Evolutionary conservation across 2,797 vertebrate species (phyloP).

Genomic region (Eleutherodactylus coqui): DNA sequence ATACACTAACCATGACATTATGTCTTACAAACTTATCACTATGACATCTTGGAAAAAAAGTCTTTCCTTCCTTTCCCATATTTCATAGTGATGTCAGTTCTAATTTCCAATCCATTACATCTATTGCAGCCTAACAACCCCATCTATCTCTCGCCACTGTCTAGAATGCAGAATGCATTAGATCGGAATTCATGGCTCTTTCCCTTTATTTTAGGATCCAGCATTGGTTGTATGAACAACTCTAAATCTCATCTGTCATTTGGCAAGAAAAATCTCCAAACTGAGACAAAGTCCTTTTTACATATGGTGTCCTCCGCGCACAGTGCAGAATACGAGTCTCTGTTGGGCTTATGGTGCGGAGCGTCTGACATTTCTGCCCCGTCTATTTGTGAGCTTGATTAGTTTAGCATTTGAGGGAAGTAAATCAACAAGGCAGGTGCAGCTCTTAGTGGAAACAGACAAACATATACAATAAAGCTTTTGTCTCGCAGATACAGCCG

Average conservation of each 20-base stretch:
- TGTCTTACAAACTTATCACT: background rate
- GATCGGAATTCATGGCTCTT: background rate
- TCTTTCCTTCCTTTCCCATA: background rate
- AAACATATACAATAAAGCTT: constrained; percentile 72
- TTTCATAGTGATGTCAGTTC: background rate
- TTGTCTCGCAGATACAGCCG: constrained; percentile 76
- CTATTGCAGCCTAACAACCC: no score
- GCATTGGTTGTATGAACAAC: constrained; percentile 4
- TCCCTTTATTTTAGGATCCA: constrained; percentile 13
- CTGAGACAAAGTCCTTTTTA: background rate
- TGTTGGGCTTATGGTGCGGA: constrained; percentile 27
- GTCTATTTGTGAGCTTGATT: constrained; percentile 26
- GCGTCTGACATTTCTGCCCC: constrained; percentile 28
- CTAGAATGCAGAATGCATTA: background rate
- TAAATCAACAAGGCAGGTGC: constrained; percentile 74
- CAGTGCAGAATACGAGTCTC: constrained; percentile 8
- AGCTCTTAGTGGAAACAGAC: constrained; percentile 73
- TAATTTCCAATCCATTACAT: background rate
- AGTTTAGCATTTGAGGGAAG: constrained; percentile 60
- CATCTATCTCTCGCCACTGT: background rate
- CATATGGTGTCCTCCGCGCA: constrained; percentile 4
- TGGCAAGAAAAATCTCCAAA: background rate
- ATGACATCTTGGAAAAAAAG: background rate
- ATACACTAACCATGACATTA: background rate
- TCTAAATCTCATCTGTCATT: constrained; percentile 28